phyloP scores from a whole-genome alignment of 2,888 invertebrate genomes.

The Eurytoma californica region DNA sequence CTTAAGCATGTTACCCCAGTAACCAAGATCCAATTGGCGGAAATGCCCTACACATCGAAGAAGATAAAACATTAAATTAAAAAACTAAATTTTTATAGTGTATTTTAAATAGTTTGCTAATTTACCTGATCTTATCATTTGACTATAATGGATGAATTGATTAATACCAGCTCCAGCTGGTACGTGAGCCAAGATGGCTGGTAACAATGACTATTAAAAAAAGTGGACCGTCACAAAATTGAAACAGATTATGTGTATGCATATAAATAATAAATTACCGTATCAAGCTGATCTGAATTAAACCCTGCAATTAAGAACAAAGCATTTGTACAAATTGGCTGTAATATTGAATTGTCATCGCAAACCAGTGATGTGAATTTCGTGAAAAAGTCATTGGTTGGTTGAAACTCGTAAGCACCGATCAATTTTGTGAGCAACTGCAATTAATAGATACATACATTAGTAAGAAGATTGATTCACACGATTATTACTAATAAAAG shows the following conservation, averaged over 20 bases:
- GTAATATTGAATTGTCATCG: conserved; percentile 77
- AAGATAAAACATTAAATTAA: neutral
- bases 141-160: conserved; percentile 84
- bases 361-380: conserved; percentile 77
- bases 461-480: neutral
- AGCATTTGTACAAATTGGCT: conserved; percentile 81
- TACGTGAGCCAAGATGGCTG: conserved; percentile 80
- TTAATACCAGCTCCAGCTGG: conserved; percentile 84
- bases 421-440: conserved; percentile 55
- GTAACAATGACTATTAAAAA: conserved; percentile 79
- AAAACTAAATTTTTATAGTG: neutral
- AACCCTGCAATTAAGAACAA: conserved; percentile 82
- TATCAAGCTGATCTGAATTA: conserved; percentile 58
- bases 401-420: conserved; percentile 78
- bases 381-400: conserved; percentile 73
- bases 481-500: too few species aligned
- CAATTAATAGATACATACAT: conserved; percentile 1
- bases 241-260: conserved; percentile 58
- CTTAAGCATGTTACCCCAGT: conserved; percentile 75
- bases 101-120: neutral
- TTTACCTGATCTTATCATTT: conserved; percentile 76
- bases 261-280: conserved; percentile 70
- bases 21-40: conserved; percentile 77
- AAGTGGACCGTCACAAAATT: conserved; percentile 11
- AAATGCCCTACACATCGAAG: conserved; percentile 66